phyloP scores from a whole-genome alignment of 2,888 invertebrate species.

The Drosophila austrosaltans region DNA sequence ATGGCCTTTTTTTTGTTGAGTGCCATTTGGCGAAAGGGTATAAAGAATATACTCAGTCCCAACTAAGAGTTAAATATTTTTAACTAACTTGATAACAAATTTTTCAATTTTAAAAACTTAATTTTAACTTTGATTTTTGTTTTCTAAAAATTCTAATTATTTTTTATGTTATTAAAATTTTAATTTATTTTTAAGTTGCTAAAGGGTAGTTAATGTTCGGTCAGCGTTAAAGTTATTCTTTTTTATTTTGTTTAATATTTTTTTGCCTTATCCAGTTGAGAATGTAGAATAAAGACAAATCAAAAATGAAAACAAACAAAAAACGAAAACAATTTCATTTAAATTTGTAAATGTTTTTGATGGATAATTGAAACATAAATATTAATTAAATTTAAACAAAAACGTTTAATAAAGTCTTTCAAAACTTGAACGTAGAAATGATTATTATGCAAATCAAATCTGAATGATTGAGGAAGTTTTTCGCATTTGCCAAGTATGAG shows the following conservation, averaged over 20 bases:
- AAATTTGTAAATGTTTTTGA: constrained; percentile 9
- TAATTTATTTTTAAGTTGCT: no score
- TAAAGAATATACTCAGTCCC: no score
- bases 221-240: neutral
- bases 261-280: neutral
- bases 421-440: no score
- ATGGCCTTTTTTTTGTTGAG: constrained; percentile 9
- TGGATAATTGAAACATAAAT: neutral
- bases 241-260: neutral
- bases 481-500: no score
- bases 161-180: no score
- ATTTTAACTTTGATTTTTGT: no score
- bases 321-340: neutral
- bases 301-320: neutral
- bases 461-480: no score
- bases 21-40: neutral
- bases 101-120: no score
- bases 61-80: no score
- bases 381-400: neutral
- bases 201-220: neutral
- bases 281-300: constrained; percentile 2
- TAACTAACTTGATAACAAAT: no score
- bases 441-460: no score
- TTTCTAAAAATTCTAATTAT: no score
- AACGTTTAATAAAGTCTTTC: neutral